phyloP scores from a whole-genome alignment of 2,888 invertebrate genomes.

The Dilophus febrilis region DNA sequence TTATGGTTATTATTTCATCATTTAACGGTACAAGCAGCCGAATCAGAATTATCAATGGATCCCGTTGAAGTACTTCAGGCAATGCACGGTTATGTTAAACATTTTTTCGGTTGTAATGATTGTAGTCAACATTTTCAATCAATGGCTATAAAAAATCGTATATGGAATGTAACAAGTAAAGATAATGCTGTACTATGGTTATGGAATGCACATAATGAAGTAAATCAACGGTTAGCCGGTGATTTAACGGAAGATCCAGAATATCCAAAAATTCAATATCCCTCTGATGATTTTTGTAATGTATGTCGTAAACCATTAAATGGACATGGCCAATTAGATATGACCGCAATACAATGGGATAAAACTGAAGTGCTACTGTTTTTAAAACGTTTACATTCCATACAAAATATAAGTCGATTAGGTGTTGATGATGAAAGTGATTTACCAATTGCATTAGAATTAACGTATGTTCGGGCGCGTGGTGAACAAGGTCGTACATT shows the following conservation, averaged over 20 bases:
- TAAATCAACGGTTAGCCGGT: slow-evolving; percentile 71
- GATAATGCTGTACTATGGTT: slow-evolving; percentile 78
- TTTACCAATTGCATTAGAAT: slow-evolving; percentile 17
- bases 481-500: slow-evolving; percentile 20
- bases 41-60: slow-evolving; percentile 30
- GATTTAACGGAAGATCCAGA: slow-evolving; percentile 80
- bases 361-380: slow-evolving; percentile 22
- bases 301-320: slow-evolving; percentile 34
- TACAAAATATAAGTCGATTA: slow-evolving; percentile 21
- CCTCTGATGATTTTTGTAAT: slow-evolving; percentile 47
- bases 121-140: slow-evolving; percentile 79
- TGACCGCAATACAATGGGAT: slow-evolving; percentile 20
- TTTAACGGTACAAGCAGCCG: slow-evolving; percentile 61
- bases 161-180: slow-evolving; percentile 48
- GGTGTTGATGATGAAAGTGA: slow-evolving; percentile 20
- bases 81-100: slow-evolving; percentile 73
- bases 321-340: too few species aligned
- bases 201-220: slow-evolving; percentile 88
- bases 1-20: slow-evolving; percentile 92
- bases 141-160: slow-evolving; percentile 58
- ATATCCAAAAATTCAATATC: slow-evolving; percentile 82
- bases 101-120: slow-evolving; percentile 87
- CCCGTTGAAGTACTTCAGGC: slow-evolving; percentile 57
- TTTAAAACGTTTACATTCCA: slow-evolving; percentile 25
- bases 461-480: slow-evolving; percentile 21